phyloP scores from a whole-genome alignment of 2,797 vertebrate species.

The Premnoplex brunnescens region DNA sequence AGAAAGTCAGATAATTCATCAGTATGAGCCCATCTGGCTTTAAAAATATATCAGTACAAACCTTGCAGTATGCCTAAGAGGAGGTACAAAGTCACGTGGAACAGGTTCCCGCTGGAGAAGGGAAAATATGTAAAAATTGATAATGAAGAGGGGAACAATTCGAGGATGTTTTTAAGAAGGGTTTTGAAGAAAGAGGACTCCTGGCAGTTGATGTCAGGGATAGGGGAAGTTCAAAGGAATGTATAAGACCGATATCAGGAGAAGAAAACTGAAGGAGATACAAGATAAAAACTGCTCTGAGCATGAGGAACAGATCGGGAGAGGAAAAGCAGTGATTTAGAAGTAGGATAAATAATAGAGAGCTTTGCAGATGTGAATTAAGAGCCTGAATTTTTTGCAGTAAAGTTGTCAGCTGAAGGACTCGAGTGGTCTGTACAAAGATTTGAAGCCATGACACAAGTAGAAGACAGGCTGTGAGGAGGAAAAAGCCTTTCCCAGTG shows the following conservation, averaged over 20 bases:
- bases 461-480: not conserved
- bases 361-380: conserved; percentile 12
- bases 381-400: not conserved
- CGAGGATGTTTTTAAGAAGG: not conserved
- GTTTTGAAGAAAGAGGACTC: not conserved
- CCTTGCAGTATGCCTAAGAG: not conserved
- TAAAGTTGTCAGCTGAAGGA: not conserved
- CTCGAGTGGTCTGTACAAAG: not conserved
- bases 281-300: conserved; percentile 40
- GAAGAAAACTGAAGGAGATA: conserved; percentile 14
- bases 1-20: not conserved
- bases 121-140: not conserved
- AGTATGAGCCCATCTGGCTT: not conserved
- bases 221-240: conserved; percentile 29
- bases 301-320: not conserved
- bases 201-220: not conserved
- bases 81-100: not conserved
- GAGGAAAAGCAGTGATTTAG: not conserved
- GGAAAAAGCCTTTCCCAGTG: not conserved
- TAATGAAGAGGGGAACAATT: not conserved
- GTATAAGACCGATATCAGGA: not conserved
- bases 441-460: not conserved
- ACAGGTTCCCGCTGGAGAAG: not conserved
- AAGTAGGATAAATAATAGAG: conserved; percentile 30
- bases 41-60: not conserved